Percentiles rank a stretch among this genome's conserved stretches.
These are phyloP conservation scores for Brachionus sp. DNA, from an alignment of 1,140 invertebrate genomes.

Conservation along the genomic window DNA sequence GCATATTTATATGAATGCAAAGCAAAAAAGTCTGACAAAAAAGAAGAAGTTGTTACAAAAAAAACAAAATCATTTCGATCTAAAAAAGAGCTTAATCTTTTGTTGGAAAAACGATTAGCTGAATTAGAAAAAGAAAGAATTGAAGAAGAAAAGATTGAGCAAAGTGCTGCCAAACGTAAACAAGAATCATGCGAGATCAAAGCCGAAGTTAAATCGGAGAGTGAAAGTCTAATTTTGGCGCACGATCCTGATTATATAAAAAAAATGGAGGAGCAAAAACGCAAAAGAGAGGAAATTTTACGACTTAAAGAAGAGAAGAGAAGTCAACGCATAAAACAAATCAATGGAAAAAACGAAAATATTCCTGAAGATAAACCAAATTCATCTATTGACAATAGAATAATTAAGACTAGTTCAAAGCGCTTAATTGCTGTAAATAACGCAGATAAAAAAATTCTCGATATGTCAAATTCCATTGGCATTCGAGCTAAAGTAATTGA, in stretches of 20 bases:
- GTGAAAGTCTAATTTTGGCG: not conserved
- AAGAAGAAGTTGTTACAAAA: not conserved
- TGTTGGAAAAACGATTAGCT: slow-evolving; percentile 4
- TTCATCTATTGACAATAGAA: not conserved
- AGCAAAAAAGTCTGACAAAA: not conserved
- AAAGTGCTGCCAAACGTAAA: not conserved
- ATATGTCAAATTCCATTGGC: not conserved
- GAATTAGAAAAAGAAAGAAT: not conserved
- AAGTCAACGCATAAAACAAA: slow-evolving; percentile 12
- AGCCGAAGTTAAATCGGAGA: not conserved
- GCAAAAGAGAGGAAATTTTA: not conserved
- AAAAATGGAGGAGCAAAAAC: slow-evolving; percentile 15
- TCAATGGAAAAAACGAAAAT: not conserved
- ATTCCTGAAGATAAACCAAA: not conserved
- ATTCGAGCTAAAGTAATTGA: not conserved
- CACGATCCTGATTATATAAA: not conserved
- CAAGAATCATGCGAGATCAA: not conserved
- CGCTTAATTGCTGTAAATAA: not conserved
- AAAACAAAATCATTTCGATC: not conserved
- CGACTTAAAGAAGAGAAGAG: not conserved
- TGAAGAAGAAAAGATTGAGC: not conserved
- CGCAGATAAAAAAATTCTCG: not conserved
- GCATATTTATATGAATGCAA: not conserved
- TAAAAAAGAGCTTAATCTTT: not conserved
- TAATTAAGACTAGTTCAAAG: not conserved